A percentile compares a stretch with the other conserved stretches of the same genome.
Evolutionary conservation across 2,113 vertebrate species (phyloP).

Genomic region (Dasyornis broadbenti): DNA sequence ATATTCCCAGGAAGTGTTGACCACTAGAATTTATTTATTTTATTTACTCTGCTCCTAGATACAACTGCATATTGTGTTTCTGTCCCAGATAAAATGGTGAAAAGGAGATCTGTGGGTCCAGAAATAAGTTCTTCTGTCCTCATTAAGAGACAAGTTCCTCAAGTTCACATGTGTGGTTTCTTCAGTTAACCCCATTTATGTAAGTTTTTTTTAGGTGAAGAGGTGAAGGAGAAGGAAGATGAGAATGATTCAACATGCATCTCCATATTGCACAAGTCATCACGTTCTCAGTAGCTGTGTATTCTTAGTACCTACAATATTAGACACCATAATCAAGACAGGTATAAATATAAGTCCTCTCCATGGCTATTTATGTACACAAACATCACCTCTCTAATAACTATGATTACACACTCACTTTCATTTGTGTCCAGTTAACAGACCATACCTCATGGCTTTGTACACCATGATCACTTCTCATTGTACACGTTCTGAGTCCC

Average conservation of each 20-base stretch:
- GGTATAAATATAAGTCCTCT: background rate
- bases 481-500: background rate
- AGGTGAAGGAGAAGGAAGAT: background rate
- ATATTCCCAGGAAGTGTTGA: background rate
- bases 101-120: background rate
- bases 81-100: background rate
- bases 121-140: background rate
- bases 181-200: background rate
- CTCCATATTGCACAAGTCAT: background rate
- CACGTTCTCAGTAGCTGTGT: background rate
- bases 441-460: background rate
- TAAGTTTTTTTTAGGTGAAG: background rate
- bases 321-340: background rate
- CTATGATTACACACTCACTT: background rate
- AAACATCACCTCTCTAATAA: background rate
- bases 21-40: background rate
- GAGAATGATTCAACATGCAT: background rate
- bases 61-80: accelerated
- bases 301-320: background rate
- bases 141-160: background rate
- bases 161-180: background rate
- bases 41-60: background rate
- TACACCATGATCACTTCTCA: accelerated
- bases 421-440: background rate
- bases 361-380: background rate